Conservation (phyloP, 2,888 invertebrate species). For the Spialia ferax region DNA sequence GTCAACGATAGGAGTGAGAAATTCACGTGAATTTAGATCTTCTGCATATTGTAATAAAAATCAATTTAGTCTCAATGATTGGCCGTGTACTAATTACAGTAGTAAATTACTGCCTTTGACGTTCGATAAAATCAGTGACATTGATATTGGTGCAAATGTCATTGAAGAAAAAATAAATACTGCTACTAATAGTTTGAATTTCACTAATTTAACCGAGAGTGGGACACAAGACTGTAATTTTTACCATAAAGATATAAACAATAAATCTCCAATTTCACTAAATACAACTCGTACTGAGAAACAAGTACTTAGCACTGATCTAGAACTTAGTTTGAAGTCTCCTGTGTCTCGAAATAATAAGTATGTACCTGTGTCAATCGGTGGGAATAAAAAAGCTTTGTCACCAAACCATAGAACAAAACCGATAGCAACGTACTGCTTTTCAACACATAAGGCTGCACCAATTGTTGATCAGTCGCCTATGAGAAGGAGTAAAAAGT, state of each 20-base stretch:
- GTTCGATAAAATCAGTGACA: slow-evolving; percentile 16
- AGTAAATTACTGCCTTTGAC: slow-evolving; percentile 24
- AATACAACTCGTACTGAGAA: slow-evolving; percentile 58
- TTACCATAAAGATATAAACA: slow-evolving; percentile 19
- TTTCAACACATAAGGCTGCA: slow-evolving; percentile 55
- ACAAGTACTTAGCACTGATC: slow-evolving; percentile 61
- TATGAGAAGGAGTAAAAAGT: slow-evolving; percentile 71
- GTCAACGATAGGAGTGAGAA: background rate
- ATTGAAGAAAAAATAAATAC: background rate
- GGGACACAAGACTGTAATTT: too few relatives aligned
- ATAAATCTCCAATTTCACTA: slow-evolving; percentile 50
- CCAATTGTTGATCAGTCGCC: slow-evolving; percentile 38
- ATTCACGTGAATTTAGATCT: slow-evolving; percentile 10
- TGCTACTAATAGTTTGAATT: background rate
- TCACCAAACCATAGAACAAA: slow-evolving; percentile 41
- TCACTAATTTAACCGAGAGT: too few relatives aligned
- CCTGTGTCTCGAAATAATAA: slow-evolving; percentile 38
- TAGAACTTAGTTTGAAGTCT: slow-evolving; percentile 47
- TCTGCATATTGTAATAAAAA: slow-evolving; percentile 18
- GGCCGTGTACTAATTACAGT: slow-evolving; percentile 13
- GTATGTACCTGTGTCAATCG: background rate
- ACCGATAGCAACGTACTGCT: slow-evolving; percentile 57
- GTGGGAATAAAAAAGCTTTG: slow-evolving; percentile 29
- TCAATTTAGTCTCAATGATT: slow-evolving; percentile 15
- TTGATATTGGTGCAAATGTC: background rate